Evolutionary conservation across 2,113 vertebrate species (phyloP), one percentile per base, ranked within the genome.

Genomic region (Picathartes gymnocephalus): DNA sequence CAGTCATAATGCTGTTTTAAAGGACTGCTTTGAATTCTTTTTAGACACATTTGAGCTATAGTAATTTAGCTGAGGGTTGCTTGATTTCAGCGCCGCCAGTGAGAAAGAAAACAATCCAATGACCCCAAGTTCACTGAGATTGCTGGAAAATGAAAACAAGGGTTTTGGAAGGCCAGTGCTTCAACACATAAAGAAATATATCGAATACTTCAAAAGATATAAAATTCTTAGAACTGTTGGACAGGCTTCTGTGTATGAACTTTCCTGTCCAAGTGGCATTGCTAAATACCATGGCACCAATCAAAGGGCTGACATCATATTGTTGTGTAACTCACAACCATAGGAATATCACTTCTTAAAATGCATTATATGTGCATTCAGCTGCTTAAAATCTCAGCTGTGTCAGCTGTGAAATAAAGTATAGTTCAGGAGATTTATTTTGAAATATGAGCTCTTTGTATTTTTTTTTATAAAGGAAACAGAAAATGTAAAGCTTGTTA

Each of bases 151-250:
- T 87, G 66, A 97, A 95, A 95, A 95, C 88, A 87, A 76, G 64
- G 30, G 65, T 58, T 82, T 77, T 97, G 95, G 92, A 97, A 97
- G 91, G 74, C 65, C 90, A 92, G 54, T 8, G 80, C 72, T 74
- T 88, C 81, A 93, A 93, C 88, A 94, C 65, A 68, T 96, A 97
- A 95, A 97, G 97, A 97, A 97, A 96, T 96, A 96, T 79, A 97
- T 81, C 95, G 90, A 97, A 95, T 94, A 94, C 79, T 97, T 97
- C 96, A 94, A 97, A 97, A 97, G 96, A 96, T 97, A 96, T 90
- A 97, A 97, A 97, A 97, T 98, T 98, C 97, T 97, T 97, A 98
- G 97, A 98, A 97, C 97, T 81, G 86, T 69, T 98, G 97, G 97
- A 95, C 96, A 97, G 87, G 81, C 93, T 97, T 96, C 95, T 96